phyloP scores from a whole-genome alignment of 1,140 invertebrate genomes.

The Nymphalis io region DNA sequence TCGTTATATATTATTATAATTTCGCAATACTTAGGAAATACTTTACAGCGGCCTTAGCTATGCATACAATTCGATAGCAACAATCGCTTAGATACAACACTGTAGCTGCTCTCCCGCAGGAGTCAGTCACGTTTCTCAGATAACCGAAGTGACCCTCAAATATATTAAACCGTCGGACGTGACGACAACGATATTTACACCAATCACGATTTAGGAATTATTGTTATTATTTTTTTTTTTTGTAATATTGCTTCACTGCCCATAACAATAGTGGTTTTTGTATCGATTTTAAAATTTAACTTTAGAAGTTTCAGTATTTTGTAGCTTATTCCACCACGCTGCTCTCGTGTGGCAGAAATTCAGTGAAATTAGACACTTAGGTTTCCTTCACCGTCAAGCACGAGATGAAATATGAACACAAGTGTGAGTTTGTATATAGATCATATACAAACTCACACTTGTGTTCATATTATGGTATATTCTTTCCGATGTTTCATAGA shows the following conservation, averaged over 20 bases:
- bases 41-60: not conserved
- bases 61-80: not conserved
- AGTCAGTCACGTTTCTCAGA: slow-evolving; percentile 24
- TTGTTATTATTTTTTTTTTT: not conserved
- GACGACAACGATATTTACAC: not conserved
- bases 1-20: no score
- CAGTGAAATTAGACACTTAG: no score
- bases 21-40: not conserved
- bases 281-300: not conserved
- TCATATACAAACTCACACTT: no score
- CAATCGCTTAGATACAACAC: not conserved
- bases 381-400: no score
- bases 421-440: no score
- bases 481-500: no score
- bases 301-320: not conserved
- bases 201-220: slow-evolving; percentile 5
- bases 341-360: no score
- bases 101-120: no score
- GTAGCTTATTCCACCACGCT: no score
- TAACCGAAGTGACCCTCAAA: slow-evolving; percentile 26
- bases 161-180: slow-evolving; percentile 19
- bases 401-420: no score
- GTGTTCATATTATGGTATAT: no score
- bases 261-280: not conserved
- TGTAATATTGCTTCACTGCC: no score